Percentiles rank a stretch among this genome's conserved stretches.
Conservation (phyloP, 2,888 invertebrate genomes). For the Drosophila robusta region DNA sequence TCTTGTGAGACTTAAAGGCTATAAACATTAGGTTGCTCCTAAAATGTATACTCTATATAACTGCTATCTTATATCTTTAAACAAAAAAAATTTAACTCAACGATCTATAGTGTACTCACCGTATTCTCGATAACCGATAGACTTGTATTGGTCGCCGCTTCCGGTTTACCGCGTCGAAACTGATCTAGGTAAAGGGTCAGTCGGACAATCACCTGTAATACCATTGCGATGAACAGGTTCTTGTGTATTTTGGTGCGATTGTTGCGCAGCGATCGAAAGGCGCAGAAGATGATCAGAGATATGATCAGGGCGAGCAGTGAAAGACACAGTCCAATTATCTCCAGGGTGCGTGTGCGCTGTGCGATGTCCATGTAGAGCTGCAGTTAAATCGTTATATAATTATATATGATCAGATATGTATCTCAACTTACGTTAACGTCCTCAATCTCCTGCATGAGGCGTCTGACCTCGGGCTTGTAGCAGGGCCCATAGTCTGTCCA, state of each 20-base stretch:
- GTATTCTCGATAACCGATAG: conserved; percentile 88
- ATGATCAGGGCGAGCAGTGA: conserved; percentile 91
- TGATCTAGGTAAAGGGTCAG: conserved; percentile 92
- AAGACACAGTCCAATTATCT: conserved; percentile 93
- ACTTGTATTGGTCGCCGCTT: conserved; percentile 80
- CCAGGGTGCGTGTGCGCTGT: conserved; percentile 90
- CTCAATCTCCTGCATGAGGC: conserved; percentile 87
- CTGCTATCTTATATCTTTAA: no score
- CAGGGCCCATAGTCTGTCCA: conserved; percentile 95
- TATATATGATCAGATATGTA: background rate
- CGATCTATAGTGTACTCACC: no score
- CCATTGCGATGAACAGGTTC: conserved; percentile 93
- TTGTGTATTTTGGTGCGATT: conserved; percentile 94
- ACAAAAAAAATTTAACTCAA: no score
- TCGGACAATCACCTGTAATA: conserved; percentile 90
- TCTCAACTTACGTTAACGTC: conserved; percentile 83
- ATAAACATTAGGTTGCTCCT: no score
- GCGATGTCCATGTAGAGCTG: conserved; percentile 90
- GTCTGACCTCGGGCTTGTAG: conserved; percentile 89
- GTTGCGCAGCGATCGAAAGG: conserved; percentile 92
- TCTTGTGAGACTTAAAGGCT: no score
- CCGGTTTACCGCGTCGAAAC: conserved; percentile 84
- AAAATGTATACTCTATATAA: no score
- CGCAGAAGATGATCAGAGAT: conserved; percentile 92
- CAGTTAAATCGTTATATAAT: conserved; percentile 28